These are phyloP conservation scores for Amphipyra berbera DNA, from an alignment of 2,888 invertebrate genomes.

Conservation along the genomic window DNA sequence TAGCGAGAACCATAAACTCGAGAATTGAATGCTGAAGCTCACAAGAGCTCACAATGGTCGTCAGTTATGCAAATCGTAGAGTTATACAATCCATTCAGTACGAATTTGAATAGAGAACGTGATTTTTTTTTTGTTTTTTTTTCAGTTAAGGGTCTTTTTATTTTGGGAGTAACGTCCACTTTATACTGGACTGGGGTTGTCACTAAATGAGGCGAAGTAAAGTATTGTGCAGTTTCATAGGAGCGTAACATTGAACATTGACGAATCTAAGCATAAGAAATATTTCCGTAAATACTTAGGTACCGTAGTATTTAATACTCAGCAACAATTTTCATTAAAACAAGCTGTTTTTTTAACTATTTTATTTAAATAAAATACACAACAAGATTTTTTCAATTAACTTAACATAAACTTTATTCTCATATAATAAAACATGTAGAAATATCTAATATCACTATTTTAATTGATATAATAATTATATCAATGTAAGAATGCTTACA, in stretches of 20 bases:
- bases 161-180: slow-evolving; percentile 32
- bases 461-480: background rate
- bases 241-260: too few species aligned
- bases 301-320: too few species aligned
- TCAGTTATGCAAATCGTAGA: slow-evolving; percentile 46
- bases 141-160: slow-evolving; percentile 23
- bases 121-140: slow-evolving; percentile 15
- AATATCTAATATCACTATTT: background rate
- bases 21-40: slow-evolving; percentile 32
- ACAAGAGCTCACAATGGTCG: slow-evolving; percentile 24
- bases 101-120: slow-evolving; percentile 36
- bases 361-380: background rate
- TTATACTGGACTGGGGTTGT: slow-evolving; percentile 24
- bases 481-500: background rate
- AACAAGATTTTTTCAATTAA: too few species aligned
- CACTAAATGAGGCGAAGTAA: background rate
- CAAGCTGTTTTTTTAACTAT: background rate
- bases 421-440: background rate
- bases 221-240: background rate
- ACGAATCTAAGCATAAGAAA: too few species aligned
- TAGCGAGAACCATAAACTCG: slow-evolving; percentile 29
- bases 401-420: too few species aligned
- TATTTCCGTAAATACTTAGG: too few species aligned
- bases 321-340: background rate
- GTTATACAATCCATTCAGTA: slow-evolving; percentile 59